These are phyloP conservation scores for Valencia hispanica DNA, from an alignment of 2,797 vertebrate species.

Conservation along the genomic window DNA sequence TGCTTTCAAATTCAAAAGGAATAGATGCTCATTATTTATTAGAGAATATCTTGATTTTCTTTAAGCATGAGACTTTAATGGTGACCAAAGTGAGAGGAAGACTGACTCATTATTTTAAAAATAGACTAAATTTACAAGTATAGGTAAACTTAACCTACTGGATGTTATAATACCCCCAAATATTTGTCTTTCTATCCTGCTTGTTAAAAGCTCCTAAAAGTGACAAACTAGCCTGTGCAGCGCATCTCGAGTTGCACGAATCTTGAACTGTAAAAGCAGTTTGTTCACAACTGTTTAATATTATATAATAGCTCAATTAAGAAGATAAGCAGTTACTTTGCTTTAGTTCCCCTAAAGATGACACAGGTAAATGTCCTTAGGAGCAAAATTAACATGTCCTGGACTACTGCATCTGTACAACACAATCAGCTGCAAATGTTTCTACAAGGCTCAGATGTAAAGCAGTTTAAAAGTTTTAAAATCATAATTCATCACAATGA, in stretches of 20 bases:
- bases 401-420: slow-evolving; percentile 44
- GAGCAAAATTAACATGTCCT: slow-evolving; percentile 37
- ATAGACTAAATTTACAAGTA: slow-evolving; percentile 49
- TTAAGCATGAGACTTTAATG: slow-evolving; percentile 62
- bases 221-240: slow-evolving; percentile 60
- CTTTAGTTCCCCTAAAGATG: slow-evolving; percentile 13
- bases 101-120: slow-evolving; percentile 49
- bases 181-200: slow-evolving; percentile 47
- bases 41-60: slow-evolving; percentile 61
- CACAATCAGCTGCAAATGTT: slow-evolving; percentile 8
- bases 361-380: slow-evolving; percentile 53
- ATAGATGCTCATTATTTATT: slow-evolving; percentile 62
- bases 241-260: slow-evolving; percentile 27
- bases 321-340: slow-evolving; percentile 34
- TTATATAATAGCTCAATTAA: slow-evolving; percentile 45
- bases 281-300: slow-evolving; percentile 44
- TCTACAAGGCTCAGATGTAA: slow-evolving; percentile 27
- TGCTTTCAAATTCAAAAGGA: slow-evolving; percentile 67
- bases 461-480: slow-evolving; percentile 29
- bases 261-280: slow-evolving; percentile 44
- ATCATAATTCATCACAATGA: slow-evolving; percentile 21
- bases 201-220: slow-evolving; percentile 57
- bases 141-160: slow-evolving; percentile 62
- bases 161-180: slow-evolving; percentile 46
- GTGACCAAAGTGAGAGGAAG: slow-evolving; percentile 37